Evolutionary conservation across 1,140 invertebrate species (phyloP).

Genomic region (Lanistes nyassanus): DNA sequence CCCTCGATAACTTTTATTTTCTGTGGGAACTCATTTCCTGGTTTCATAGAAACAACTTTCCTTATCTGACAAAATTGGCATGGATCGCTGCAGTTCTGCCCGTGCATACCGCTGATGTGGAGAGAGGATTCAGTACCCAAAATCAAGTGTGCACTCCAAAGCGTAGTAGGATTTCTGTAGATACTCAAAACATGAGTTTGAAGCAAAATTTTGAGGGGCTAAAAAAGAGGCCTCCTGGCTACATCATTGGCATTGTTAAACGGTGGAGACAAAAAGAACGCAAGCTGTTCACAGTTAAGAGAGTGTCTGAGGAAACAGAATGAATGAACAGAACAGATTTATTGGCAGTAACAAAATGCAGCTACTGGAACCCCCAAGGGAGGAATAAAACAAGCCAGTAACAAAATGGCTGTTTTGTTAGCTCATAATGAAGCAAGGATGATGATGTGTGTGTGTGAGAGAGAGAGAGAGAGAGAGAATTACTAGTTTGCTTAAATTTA

Average conservation of each 20-base stretch:
- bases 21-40: slow-evolving; percentile 22
- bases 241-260: neutral
- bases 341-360: too few relatives aligned
- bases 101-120: slow-evolving; percentile 35
- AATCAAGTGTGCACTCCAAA: slow-evolving; percentile 24
- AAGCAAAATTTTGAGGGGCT: neutral
- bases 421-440: too few relatives aligned
- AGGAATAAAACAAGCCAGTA: too few relatives aligned
- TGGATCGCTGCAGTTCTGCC: slow-evolving; percentile 26
- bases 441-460: too few relatives aligned
- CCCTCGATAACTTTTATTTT: slow-evolving; percentile 17
- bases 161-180: neutral
- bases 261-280: neutral
- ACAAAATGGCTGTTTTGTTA: too few relatives aligned
- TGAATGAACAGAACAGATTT: too few relatives aligned
- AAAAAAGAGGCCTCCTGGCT: neutral
- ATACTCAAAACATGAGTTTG: neutral
- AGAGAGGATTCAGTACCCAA: slow-evolving; percentile 31
- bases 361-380: too few relatives aligned
- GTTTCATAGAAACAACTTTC: slow-evolving; percentile 30
- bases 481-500: too few relatives aligned
- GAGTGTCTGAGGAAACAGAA: too few relatives aligned
- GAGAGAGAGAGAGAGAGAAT: too few relatives aligned
- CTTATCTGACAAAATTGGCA: slow-evolving; percentile 30
- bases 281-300: too few relatives aligned